phyloP scores from a whole-genome alignment of 2,888 invertebrate genomes.

The Agrilus mali region DNA sequence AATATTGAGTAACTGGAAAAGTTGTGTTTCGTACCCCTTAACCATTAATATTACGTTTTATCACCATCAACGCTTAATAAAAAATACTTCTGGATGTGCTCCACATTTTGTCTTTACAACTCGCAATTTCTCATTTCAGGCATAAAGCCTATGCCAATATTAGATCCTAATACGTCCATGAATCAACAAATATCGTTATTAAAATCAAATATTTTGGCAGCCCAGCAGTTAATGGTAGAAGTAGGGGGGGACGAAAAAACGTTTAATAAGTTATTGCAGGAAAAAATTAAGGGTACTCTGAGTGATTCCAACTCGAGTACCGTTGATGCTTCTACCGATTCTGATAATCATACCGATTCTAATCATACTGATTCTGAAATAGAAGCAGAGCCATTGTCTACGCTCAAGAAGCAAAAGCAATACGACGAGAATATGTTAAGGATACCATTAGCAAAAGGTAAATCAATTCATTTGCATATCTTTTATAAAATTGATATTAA shows the following conservation, averaged over 20 bases:
- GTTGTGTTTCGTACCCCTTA: too few relatives aligned
- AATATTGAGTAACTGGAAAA: too few relatives aligned
- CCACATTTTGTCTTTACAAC: too few relatives aligned
- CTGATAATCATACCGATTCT: conserved; percentile 45
- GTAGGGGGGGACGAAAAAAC: conserved; percentile 33
- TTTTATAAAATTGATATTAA: neutral
- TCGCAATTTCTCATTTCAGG: conserved; percentile 25
- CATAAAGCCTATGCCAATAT: conserved; percentile 54
- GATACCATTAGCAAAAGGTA: conserved; percentile 48
- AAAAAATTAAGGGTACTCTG: conserved; percentile 42
- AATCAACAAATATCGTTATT: conserved; percentile 44
- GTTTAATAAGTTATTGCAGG: conserved; percentile 39
- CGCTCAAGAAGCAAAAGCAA: conserved; percentile 34
- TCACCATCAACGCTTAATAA: too few relatives aligned
- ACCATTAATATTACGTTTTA: too few relatives aligned
- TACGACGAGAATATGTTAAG: conserved; percentile 48
- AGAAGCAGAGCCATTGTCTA: conserved; percentile 28
- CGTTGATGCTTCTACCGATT: conserved; percentile 45
- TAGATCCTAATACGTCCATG: conserved; percentile 42
- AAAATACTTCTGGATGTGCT: too few relatives aligned
- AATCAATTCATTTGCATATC: conserved; percentile 17
- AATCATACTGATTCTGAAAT: conserved; percentile 46
- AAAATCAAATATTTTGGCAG: conserved; percentile 51
- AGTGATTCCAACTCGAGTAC: conserved; percentile 40
- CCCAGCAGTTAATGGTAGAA: conserved; percentile 45